These are phyloP conservation scores for Chunga burmeisteri DNA, from an alignment of 2,113 vertebrate species.

Conservation along the genomic window DNA sequence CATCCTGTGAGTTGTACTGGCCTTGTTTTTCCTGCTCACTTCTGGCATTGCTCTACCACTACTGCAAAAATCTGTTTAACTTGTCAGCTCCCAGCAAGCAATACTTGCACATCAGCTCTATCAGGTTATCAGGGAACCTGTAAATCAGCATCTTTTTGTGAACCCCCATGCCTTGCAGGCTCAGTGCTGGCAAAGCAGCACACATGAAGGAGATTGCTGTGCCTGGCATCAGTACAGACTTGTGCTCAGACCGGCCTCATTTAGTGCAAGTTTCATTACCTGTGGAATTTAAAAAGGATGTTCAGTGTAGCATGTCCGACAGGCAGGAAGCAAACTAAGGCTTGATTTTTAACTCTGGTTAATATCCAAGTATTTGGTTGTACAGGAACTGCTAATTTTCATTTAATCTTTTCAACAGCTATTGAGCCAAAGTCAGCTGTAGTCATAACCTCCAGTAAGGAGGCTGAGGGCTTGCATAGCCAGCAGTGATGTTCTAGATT, in stretches of 20 bases:
- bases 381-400: conserved; percentile 58
- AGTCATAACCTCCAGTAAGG: not conserved
- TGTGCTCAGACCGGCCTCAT: conserved; percentile 55
- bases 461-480: not conserved
- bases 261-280: conserved; percentile 73
- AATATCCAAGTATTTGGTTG: conserved; percentile 47
- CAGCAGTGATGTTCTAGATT: not conserved
- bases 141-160: conserved; percentile 1
- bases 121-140: conserved; percentile 17
- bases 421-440: conserved; percentile 4
- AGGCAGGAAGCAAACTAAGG: conserved; percentile 71
- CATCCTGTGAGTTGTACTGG: conserved; percentile 6
- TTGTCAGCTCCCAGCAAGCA: not conserved
- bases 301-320: conserved; percentile 66
- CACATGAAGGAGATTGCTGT: conserved; percentile 63
- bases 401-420: conserved; percentile 53
- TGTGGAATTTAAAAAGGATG: conserved; percentile 73
- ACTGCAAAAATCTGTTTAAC: conserved; percentile 2
- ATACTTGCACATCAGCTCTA: conserved; percentile 26
- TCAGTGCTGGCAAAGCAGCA: conserved; percentile 20
- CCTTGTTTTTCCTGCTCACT: conserved; percentile 33
- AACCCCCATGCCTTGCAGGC: conserved; percentile 16
- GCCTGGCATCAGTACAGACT: conserved; percentile 62
- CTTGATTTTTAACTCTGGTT: conserved; percentile 58
- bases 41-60: not conserved